Percentiles rank a stretch among this genome's conserved stretches.
These are phyloP conservation scores for Lasioglossum morio DNA, from an alignment of 2,888 invertebrate species.

Conservation along the genomic window DNA sequence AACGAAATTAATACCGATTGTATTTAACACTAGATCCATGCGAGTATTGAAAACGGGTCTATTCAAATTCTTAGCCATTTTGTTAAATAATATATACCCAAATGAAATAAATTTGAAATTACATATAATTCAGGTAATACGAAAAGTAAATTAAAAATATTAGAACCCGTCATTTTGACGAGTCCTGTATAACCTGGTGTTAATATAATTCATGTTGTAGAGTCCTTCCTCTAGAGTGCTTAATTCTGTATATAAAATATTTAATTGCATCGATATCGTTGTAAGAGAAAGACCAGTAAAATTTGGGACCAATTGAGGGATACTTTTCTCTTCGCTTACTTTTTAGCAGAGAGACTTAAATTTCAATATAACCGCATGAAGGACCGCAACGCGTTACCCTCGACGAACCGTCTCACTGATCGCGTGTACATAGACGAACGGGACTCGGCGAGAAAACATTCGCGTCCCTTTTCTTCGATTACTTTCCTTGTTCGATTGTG, in stretches of 20 bases:
- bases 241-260: not conserved
- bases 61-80: not conserved
- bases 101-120: not conserved
- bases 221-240: not conserved
- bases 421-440: constrained; percentile 19
- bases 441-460: not conserved
- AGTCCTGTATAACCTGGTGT: not conserved
- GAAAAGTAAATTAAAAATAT: not conserved
- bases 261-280: not conserved
- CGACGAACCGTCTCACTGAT: constrained; percentile 16
- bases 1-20: not conserved
- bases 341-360: not conserved
- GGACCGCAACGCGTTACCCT: not conserved
- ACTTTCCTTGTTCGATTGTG: not conserved
- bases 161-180: not conserved
- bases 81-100: not conserved
- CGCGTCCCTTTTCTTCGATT: not conserved
- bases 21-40: not conserved
- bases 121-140: too few relatives aligned
- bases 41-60: not conserved
- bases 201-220: not conserved
- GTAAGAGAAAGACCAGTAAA: not conserved
- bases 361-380: not conserved
- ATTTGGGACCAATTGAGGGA: not conserved
- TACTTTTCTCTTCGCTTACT: not conserved